Evolutionary conservation across 2,888 invertebrate species (phyloP), one percentile per base, ranked within the genome.

Genomic region (Drosophila mettleri): DNA sequence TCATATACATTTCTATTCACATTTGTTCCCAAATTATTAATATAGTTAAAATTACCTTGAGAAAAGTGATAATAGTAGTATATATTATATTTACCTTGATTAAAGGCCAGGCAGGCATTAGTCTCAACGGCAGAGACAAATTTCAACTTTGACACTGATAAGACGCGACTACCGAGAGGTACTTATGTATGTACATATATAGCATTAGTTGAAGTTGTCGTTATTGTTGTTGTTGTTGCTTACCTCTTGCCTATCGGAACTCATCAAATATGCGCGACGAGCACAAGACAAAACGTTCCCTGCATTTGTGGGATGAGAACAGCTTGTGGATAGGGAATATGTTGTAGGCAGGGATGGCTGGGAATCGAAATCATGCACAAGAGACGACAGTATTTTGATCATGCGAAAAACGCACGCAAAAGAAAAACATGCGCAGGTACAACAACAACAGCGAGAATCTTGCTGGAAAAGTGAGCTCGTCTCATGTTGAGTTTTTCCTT

Each of bases 381-480:
- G 38, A 57, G 51, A 59, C 69, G 59, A 78, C 74, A 69, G 70
- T 64, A 75, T 79, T 84, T 82, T 84, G 89, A 89, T 85, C 80
- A 89, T 89, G 88, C 86, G 82, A 89, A 89, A 86, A 85, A 69
- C 87, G 81, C 89, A 88, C 81, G 81, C 81, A 86, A 64, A 86
- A 67, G 80, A 78, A 88, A 82, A 84, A 78, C 84, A 84, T 86
- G 77, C 78, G 75, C 84, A 83, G 84, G 86, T 85, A 86, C 57
- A 69, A 71, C 64, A 69, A 57, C 20, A 55, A 45, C 46, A 54
- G 55, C 45, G 63, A 61, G 34, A 54, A 38, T 49, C 65, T 80
- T 52, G 74, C 18, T 60, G 81, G 80, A 82, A 80, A 87, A 86
- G 58, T 70, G 69, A 73, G 77, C 78, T 60, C 64, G 62, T 61